Percentiles rank a stretch among this genome's conserved stretches.
These are phyloP conservation scores for Andrena trimmerana DNA, from an alignment of 2,888 invertebrate genomes.

Conservation along the genomic window DNA sequence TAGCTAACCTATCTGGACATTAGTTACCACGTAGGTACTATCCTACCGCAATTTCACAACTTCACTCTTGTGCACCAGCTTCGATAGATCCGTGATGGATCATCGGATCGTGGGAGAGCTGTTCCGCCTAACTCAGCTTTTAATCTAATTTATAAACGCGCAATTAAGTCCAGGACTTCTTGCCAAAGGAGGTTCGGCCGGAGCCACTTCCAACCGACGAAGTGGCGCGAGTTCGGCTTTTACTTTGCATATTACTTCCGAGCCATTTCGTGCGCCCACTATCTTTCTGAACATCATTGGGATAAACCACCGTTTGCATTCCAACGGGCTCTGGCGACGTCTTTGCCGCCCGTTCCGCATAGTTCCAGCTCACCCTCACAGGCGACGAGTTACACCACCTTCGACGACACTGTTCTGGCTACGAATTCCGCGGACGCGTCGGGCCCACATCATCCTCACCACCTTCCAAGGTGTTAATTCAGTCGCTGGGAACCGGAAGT, in stretches of 20 bases:
- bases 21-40: no score
- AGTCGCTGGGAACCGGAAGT: not conserved
- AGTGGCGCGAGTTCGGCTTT: slow-evolving; percentile 47
- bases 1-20: no score
- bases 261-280: slow-evolving; percentile 63
- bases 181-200: slow-evolving; percentile 14
- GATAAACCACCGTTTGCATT: slow-evolving; percentile 43
- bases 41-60: no score
- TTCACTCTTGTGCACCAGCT: no score
- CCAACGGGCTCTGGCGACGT: not conserved
- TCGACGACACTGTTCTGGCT: slow-evolving; percentile 6
- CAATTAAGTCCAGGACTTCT: slow-evolving; percentile 64
- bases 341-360: slow-evolving; percentile 26
- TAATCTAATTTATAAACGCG: slow-evolving; percentile 58
- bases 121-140: slow-evolving; percentile 1
- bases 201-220: slow-evolving; percentile 37
- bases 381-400: not conserved
- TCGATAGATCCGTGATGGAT: not conserved
- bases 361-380: slow-evolving; percentile 28
- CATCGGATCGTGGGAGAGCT: not conserved
- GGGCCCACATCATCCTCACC: slow-evolving; percentile 10
- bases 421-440: not conserved
- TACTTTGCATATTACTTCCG: slow-evolving; percentile 70
- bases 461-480: slow-evolving; percentile 42
- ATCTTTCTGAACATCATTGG: slow-evolving; percentile 63